phyloP scores from a whole-genome alignment of 2,888 invertebrate genomes.

The Euproctis similis region DNA sequence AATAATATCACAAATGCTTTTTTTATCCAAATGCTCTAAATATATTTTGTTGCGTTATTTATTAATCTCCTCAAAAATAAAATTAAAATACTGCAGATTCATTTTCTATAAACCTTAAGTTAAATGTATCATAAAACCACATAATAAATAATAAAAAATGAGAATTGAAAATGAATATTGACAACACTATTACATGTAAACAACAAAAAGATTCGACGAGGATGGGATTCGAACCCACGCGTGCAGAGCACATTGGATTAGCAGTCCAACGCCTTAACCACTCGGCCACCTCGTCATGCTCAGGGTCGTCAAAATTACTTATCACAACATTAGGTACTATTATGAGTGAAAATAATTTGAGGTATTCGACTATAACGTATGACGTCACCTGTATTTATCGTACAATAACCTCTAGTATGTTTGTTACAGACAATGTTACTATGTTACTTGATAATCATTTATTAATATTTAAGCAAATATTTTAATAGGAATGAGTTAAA shows the following conservation, averaged over 20 bases:
- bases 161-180: neutral
- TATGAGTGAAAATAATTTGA: constrained; percentile 10
- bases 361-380: constrained; percentile 10
- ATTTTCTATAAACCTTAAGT: neutral
- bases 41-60: too few species aligned
- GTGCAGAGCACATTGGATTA: constrained; percentile 91
- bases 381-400: constrained; percentile 23
- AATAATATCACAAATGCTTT: too few species aligned
- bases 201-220: constrained; percentile 76
- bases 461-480: too few species aligned
- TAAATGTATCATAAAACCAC: neutral
- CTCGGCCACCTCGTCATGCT: constrained; percentile 86
- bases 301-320: constrained; percentile 28
- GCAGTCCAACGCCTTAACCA: constrained; percentile 91
- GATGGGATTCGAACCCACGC: constrained; percentile 90
- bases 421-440: too few species aligned
- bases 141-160: too few species aligned
- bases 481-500: too few species aligned
- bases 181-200: neutral
- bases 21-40: too few species aligned
- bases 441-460: too few species aligned
- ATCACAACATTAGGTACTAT: constrained; percentile 8
- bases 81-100: too few species aligned
- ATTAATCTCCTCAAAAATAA: too few species aligned
- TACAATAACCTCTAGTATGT: constrained; percentile 16